phyloP scores from a whole-genome alignment of 2,888 invertebrate species.

The Sericinus montela region DNA sequence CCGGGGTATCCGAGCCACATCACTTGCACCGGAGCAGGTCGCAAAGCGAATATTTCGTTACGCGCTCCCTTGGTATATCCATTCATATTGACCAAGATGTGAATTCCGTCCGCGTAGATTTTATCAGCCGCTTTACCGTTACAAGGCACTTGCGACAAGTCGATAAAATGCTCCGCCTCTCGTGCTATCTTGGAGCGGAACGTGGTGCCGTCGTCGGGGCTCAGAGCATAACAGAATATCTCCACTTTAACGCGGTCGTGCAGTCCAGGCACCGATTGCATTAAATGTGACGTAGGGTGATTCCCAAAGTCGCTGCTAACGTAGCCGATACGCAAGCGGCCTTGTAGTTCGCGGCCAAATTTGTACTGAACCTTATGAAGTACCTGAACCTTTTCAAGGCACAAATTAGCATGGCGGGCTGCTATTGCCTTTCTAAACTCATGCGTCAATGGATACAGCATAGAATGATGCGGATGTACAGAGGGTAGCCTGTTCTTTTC shows the following conservation, averaged over 20 bases:
- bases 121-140: constrained; percentile 99
- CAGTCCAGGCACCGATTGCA: constrained; percentile 99
- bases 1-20: constrained; percentile 99
- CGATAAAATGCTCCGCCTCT: constrained; percentile 98
- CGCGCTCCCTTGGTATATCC: constrained; percentile 99
- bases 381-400: constrained; percentile 97
- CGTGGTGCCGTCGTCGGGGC: constrained; percentile 97
- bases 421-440: constrained; percentile 98
- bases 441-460: constrained; percentile 98
- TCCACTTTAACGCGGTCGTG: constrained; percentile 93
- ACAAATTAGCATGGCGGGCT: constrained; percentile 97
- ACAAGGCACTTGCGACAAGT: constrained; percentile 95
- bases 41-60: constrained; percentile 98
- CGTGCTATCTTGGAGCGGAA: constrained; percentile 97
- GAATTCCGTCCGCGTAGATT: constrained; percentile 96
- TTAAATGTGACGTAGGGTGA: constrained; percentile 99
- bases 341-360: constrained; percentile 84
- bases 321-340: constrained; percentile 94
- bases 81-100: constrained; percentile 99
- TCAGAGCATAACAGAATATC: constrained; percentile 95
- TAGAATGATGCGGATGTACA: constrained; percentile 99
- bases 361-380: constrained; percentile 94
- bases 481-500: constrained; percentile 98
- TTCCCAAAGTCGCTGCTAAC: constrained; percentile 99
- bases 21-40: constrained; percentile 97